Conservation (phyloP, 1,140 invertebrate species). For the Danaus plexippus region DNA sequence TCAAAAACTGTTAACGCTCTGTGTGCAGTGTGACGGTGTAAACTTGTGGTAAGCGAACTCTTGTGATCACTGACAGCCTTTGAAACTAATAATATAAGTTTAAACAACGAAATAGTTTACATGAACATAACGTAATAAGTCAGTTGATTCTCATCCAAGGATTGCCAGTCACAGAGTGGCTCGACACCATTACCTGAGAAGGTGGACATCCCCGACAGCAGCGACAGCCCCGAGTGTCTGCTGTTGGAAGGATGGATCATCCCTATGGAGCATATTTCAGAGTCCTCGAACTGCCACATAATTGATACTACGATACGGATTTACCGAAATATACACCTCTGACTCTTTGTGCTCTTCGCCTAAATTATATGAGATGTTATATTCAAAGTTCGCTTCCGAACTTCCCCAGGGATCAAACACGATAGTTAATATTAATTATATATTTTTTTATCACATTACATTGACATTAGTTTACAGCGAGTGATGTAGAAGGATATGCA, state of each 20-base stretch:
- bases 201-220: slow-evolving; percentile 53
- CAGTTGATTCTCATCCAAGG: not conserved
- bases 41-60: too few relatives aligned
- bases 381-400: too few relatives aligned
- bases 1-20: too few relatives aligned
- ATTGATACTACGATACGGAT: slow-evolving; percentile 3
- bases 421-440: not conserved
- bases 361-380: too few relatives aligned
- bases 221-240: slow-evolving; percentile 75
- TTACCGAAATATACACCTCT: too few relatives aligned
- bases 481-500: slow-evolving; percentile 32
- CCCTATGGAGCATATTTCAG: slow-evolving; percentile 81
- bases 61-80: too few relatives aligned
- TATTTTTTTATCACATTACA: slow-evolving; percentile 34
- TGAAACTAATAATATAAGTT: too few relatives aligned
- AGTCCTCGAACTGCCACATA: slow-evolving; percentile 74
- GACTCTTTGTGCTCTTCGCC: too few relatives aligned
- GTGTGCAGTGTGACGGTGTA: too few relatives aligned
- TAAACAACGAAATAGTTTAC: not conserved
- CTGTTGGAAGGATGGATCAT: slow-evolving; percentile 79
- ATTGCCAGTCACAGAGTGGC: too few relatives aligned
- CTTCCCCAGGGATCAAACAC: too few relatives aligned
- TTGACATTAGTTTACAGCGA: slow-evolving; percentile 41
- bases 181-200: slow-evolving; percentile 49
- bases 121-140: too few relatives aligned